Conservation (phyloP, 2,888 invertebrate genomes). For the Drosophila mayaguana region DNA sequence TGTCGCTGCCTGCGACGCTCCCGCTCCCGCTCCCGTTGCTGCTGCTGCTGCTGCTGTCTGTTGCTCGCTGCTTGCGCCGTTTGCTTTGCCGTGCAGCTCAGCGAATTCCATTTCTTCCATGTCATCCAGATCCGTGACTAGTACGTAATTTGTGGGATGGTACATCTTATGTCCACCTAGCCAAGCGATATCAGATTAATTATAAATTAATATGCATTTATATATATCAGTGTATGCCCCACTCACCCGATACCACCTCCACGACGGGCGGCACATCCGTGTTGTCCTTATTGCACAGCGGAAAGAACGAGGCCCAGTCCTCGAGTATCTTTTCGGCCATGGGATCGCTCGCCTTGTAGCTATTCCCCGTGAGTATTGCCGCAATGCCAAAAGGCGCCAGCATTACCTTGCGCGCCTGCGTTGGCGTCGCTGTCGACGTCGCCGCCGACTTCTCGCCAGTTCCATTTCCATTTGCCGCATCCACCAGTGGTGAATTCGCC, state of each 20-base stretch:
- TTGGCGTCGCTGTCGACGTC: constrained; percentile 40
- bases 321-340: constrained; percentile 92
- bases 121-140: constrained; percentile 95
- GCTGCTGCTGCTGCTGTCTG: constrained; percentile 46
- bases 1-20: constrained; percentile 58
- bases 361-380: constrained; percentile 94
- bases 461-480: background rate
- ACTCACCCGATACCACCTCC: constrained; percentile 86
- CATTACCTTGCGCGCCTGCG: constrained; percentile 89
- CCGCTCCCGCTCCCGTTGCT: constrained; percentile 17
- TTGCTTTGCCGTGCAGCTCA: constrained; percentile 69
- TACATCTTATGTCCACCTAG: constrained; percentile 96
- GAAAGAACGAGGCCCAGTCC: constrained; percentile 98
- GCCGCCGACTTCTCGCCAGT: constrained; percentile 41
- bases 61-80: constrained; percentile 43
- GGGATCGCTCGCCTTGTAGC: constrained; percentile 87
- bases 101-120: constrained; percentile 85
- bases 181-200: background rate
- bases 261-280: constrained; percentile 86
- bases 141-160: constrained; percentile 97
- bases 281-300: constrained; percentile 89
- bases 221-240: background rate
- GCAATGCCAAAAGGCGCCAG: constrained; percentile 97
- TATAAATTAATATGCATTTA: background rate
- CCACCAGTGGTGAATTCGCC: constrained; percentile 26